Evolutionary conservation across 2,888 invertebrate genomes (phyloP), one percentile per base, ranked within the genome.

Genomic region (Athrips mouffetella): DNA sequence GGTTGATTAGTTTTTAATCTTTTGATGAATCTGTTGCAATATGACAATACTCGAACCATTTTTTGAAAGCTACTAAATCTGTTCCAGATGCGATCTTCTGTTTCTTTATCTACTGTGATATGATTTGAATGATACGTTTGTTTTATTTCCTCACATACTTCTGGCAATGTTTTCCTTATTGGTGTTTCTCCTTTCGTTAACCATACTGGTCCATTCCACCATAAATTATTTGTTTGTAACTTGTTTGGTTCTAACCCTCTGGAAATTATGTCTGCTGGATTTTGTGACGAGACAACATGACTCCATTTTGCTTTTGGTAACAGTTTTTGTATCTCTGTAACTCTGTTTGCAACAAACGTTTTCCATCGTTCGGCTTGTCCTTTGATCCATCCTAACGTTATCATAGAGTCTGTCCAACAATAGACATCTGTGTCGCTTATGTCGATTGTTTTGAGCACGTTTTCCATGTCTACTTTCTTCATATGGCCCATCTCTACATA

Each of bases 201-300:
- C 40, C 40, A 40, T 6, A 1, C 2, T 6, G 40, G 40, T 3
- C 40, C 40, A 1, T 23, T 1, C n/a, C 3, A 25, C 40, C 40
- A 40, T 11, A 40, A 15, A 1, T 2, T 15, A 15, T 25, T n/a
- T 8, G 13, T 40, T n/a, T 11, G 7, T 6, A 3, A 40, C 7
- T 15, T 25, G 8, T 8, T 13, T 6, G 40, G 40, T 27, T 13
- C n/a, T 11, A 25, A 13, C 11, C 45, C 51, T n/a, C 45, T 18
- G 1, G 47, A 47, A 6, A 47, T 45, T 7, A 35, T 23, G 10
- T 49, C 49, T 15, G 47, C 52, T 3, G 45, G 49, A 29, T 52
- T 49, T 8, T 52, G 16, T 4, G 20, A n/a, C 0, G 52, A 49
- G 10, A 2, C 7, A 11, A 47, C 18, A 30, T 47, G 40, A 8